Evolutionary conservation across 2,113 vertebrate genomes (phyloP), one percentile per base, ranked within the genome.

Genomic region (Dipodomys stephensi): DNA sequence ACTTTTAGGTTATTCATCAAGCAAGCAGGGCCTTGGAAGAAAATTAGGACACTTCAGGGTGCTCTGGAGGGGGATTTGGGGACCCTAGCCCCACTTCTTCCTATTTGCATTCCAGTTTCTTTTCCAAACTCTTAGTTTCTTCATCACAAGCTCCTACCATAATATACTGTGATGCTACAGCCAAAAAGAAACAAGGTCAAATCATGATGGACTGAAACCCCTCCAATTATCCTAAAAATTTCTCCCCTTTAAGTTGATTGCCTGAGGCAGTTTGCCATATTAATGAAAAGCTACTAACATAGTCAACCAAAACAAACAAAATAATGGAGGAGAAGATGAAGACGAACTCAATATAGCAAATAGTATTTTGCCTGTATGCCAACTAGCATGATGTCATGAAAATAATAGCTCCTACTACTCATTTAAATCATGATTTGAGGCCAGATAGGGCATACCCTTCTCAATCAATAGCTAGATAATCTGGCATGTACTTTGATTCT

Each of bases 281-380:
- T 19, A 72, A 28, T 28, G 25, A 69, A 86, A 72, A 86, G 49
- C 68, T 57, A 72, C 25, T 60, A 73, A 60, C 53, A 39, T 1
- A 85, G n/a, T 46, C 65, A 23, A 81, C 16, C 18, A 53, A 83
- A 35, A 32, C 35, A 95, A 95, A 73, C 28, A 32, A 39, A 88
- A 74, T 9, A 76, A 68, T 15, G 68, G 35, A 90, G 83, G 44
- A 87, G 13, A 85, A 78, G 6, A 13, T 35, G 62, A 39, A 39
- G 22, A 53, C 3, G 68, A 27, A 0, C 15, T 76, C 9, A 68
- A 27, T 78, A 23, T 68, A 10, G 30, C 82, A 89, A 82, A 77
- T 30, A 30, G 81, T 67, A 81, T 19, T 68, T n/a, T 65, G 15
- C 27, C 35, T 84, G 19, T 71, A 18, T 62, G 68, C 35, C 13